Base-by-base conservation (phyloP, 1,140 invertebrate genomes). In the Globodera ellingtonae region DNA sequence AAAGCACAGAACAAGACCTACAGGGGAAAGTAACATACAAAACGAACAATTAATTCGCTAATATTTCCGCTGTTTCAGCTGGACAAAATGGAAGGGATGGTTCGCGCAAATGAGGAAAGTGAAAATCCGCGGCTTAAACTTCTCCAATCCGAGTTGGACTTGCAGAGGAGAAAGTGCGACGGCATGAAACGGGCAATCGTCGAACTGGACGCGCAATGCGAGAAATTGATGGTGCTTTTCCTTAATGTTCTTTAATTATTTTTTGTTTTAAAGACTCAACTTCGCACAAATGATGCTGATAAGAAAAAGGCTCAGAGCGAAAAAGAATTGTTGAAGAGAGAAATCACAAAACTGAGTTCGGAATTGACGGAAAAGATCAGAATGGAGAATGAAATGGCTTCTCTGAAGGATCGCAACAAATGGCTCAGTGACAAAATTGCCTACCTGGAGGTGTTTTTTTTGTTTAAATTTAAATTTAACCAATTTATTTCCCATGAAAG, bases 351-450 rank as follows among this genome's bases (percentile, higher is more conserved):
- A 74, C 44, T 83, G 48, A 62, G 81, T 69, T 44, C 46, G 13
- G 48, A 79, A 47, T 47, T 81, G 15, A 47, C 62, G n/a, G 62
- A 72, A 35, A 52, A 79, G 44, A 47, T 78, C 79, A 79, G 78
- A 84, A 48, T 83, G n/a, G 21, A 84, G 48, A 76, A 66, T 24
- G 70, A 52, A 50, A 50, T 46, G 6, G 74, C 48, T 6, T 52
- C 56, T 15, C 66, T 81, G 83, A 78, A 67, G 70, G 80, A 81
- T 13, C 70, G 83, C 18, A 81, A 84, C 81, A 77, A 71, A 46
- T 47, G 13, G 9, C 72, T 82, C 35, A 50, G 44, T 15, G 67
- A 50, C 46, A 82, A 80, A 78, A 73, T 83, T n/a, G 69, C 9
- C 35, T 71, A 79, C 52, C 52, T 82, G 46, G 81, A 82, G 79